These are phyloP conservation scores for Cephus rjabovi DNA, from an alignment of 2,888 invertebrate species.

Conservation along the genomic window DNA sequence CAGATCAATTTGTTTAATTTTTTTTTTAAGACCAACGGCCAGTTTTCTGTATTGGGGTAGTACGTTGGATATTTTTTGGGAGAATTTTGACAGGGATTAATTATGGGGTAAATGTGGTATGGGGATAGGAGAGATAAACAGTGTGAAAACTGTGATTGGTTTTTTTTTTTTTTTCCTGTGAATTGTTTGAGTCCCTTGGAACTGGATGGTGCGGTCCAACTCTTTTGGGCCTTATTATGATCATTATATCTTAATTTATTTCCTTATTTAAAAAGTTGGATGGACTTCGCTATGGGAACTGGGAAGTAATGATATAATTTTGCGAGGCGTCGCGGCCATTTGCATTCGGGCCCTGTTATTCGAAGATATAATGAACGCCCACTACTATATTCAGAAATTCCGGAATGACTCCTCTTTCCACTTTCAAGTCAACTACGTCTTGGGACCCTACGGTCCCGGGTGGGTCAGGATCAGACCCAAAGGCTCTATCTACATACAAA, in stretches of 20 bases:
- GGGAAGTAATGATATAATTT: slow-evolving; percentile 51
- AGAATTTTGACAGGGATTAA: neutral
- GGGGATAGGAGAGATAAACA: neutral
- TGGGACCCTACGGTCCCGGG: neutral
- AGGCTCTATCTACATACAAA: neutral
- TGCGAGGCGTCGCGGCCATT: slow-evolving; percentile 40
- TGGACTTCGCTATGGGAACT: slow-evolving; percentile 20
- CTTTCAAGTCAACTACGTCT: neutral
- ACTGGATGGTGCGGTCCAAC: neutral
- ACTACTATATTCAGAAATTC: slow-evolving; percentile 21
- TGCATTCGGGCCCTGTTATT: slow-evolving; percentile 36
- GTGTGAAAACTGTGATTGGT: neutral
- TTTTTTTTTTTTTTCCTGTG: neutral
- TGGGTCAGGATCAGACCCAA: neutral
- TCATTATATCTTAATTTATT: slow-evolving; percentile 57
- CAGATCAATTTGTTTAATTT: neutral
- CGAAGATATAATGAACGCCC: slow-evolving; percentile 37
- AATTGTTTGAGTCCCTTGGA: neutral
- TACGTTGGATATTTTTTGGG: neutral
- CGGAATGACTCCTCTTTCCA: slow-evolving; percentile 10
- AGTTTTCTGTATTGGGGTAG: neutral
- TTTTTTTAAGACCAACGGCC: neutral
- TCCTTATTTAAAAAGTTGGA: slow-evolving; percentile 47
- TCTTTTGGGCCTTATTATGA: slow-evolving; percentile 47
- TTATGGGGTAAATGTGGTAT: neutral